Evolutionary conservation across 1,140 invertebrate genomes (phyloP), one percentile per base, ranked within the genome.

Genomic region (Helicoverpa zea): DNA sequence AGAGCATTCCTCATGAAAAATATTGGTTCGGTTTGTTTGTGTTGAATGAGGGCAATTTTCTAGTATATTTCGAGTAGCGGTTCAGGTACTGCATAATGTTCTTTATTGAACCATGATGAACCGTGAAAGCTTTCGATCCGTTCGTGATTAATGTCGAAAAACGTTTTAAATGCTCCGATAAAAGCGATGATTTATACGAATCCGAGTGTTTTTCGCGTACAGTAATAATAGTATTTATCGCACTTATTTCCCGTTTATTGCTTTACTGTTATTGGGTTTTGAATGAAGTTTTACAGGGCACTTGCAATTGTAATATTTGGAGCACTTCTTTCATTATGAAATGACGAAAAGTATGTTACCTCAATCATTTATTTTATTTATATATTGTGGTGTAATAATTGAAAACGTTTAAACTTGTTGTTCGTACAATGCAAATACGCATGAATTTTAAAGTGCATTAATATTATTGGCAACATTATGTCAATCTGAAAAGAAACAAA

Each of bases 91-190:
- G 81, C 82, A 82, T 86, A 84, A 87, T 85, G 70, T 82, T 66
- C 76, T 83, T 87, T 84, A 87, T 78, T 88, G 81, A 81, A 56
- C 80, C 80, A 80, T 79, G 80, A 54, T 75, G 88, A 86, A 80
- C 75, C 49, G 68, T 81, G 81, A 88, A 86, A 84, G 84, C 86
- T 88, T 85, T 86, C 80, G 79, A 54, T 85, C 83, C 80, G 58
- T 61, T 81, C 82, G 72, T 84, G 82, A 83, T 88, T 87, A 81
- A 83, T 84, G 83, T 77, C 70, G 84, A 66, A 88, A 82, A 75
- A 81, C 83, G 66, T 74, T 87, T 84, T 76, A 85, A 82, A 80
- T 80, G 51, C 81, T 75, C 78, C 80, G 63, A 83, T 79, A 78
- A 84, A 86, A 86, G 76, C 74, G 68, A 82, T 83, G 79, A 64